Base-by-base conservation (phyloP, 2,888 invertebrate species). In the Creontiades dilutus region DNA sequence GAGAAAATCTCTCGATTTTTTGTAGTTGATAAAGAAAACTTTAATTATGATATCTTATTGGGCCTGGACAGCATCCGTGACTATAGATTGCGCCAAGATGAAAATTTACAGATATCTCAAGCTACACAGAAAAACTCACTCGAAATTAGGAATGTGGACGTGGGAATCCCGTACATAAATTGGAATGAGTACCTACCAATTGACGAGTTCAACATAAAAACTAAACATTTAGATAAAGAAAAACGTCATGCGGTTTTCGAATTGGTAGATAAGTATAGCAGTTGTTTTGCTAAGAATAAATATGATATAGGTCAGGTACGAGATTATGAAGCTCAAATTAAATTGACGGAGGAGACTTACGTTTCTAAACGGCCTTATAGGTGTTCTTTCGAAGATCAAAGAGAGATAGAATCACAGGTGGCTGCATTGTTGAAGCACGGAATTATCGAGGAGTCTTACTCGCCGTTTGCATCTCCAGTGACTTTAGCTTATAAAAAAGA, bases 401-500 rank as follows among this genome's bases (percentile, higher is more conserved):
- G 47, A 19, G 75, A 90, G 55, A 90, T 90, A 16, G 55, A 90
- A 88, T 16, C 28, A 11, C 90, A 90, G 61, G 61, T 90, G 55
- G 37, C 47, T 23, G 80, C 81, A 68, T 55, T 90, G 61, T 68
- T 90, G 37, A 48, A 90, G 48, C 13, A 86, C 3, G 80, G 82
- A 23, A 48, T 90, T 13, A 90, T 90, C 11, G 89, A 90, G 23
- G 90, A 90, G 16, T 90, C 90, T 12, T 57, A 57, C 76, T 76
- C 57, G 7, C 90, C 90, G 27, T 90, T 87, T 48, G 90, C 90
- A 52, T 46, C 90, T 27, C 90, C 90, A 55, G 90, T 90, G 12
- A 89, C 90, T 12, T 14, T 89, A n/a, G 89, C 68, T 48, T 90
- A 81, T 76, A 90, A 90, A 78, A 89, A 86, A 80, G 86, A 68